These are phyloP conservation scores for Cervus canadensis DNA, from an alignment of 2,113 vertebrate genomes.

Conservation along the genomic window DNA sequence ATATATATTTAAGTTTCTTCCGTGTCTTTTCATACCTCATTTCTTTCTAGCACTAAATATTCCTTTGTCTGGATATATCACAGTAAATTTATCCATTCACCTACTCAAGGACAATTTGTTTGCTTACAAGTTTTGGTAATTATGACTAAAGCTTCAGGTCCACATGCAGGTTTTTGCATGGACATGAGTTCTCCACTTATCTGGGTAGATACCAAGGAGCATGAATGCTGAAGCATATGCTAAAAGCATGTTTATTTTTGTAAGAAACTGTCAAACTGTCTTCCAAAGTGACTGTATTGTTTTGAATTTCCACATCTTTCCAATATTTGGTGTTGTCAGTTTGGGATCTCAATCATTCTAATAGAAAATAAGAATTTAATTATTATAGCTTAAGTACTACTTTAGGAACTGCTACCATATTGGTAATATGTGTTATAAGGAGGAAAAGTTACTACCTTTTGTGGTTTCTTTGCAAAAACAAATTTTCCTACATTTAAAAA, in stretches of 20 bases:
- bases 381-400: not conserved
- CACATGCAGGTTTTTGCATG: not conserved
- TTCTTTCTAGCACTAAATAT: not conserved
- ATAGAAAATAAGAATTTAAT: not conserved
- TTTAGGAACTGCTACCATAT: not conserved
- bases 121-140: not conserved
- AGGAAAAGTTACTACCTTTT: not conserved
- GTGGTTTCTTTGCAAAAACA: not conserved
- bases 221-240: not conserved
- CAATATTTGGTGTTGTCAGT: not conserved
- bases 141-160: not conserved
- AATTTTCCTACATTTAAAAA: conserved; percentile 8
- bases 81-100: not conserved
- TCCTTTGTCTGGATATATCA: not conserved
- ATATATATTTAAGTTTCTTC: not conserved
- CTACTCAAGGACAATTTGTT: not conserved
- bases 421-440: not conserved
- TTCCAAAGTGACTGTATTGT: not conserved
- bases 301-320: not conserved
- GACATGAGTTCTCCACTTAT: not conserved
- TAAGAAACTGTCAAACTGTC: not conserved
- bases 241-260: conserved; percentile 35
- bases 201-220: not conserved
- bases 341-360: not conserved
- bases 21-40: not conserved